phyloP scores from a whole-genome alignment of 2,797 vertebrate genomes.

The Fistularia commersonii region DNA sequence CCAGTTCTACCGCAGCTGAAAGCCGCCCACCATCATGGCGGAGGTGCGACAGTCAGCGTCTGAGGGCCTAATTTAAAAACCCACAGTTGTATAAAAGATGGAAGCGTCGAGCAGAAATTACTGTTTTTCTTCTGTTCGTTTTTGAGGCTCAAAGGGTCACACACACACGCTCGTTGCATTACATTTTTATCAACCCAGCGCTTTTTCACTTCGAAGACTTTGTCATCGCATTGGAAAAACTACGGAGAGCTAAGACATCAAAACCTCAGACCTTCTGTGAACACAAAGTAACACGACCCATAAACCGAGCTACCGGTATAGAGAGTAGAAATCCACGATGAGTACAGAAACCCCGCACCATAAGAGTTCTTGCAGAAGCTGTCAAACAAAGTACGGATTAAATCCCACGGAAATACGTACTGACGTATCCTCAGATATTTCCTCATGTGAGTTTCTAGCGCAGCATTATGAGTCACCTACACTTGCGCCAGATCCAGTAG shows the following conservation, averaged over 20 bases:
- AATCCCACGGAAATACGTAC: conserved; percentile 46
- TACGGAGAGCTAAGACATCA: too few species aligned
- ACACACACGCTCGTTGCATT: conserved; percentile 1
- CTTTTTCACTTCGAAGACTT: not conserved
- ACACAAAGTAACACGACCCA: too few species aligned
- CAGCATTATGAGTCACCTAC: conserved; percentile 64
- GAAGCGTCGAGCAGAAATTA: not conserved
- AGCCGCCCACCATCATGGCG: conserved; percentile 8
- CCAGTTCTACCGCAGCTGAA: conserved; percentile 8
- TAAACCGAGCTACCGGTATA: too few species aligned
- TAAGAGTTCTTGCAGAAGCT: conserved; percentile 26
- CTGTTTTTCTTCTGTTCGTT: conserved; percentile 1
- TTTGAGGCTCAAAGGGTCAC: conserved; percentile 10
- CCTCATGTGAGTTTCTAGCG: conserved; percentile 49
- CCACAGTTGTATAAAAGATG: not conserved
- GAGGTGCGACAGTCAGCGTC: conserved; percentile 9
- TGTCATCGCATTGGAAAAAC: too few species aligned
- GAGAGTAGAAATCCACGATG: too few species aligned
- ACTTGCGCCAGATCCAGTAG: conserved; percentile 48
- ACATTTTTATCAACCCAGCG: conserved; percentile 5
- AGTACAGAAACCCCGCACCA: too few species aligned
- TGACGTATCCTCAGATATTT: conserved; percentile 76
- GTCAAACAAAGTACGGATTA: conserved; percentile 7
- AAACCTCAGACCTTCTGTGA: too few species aligned
- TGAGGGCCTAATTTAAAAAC: conserved; percentile 17